Evolutionary conservation across 1,140 invertebrate species (phyloP).

Genomic region (Coelopa frigida): DNA sequence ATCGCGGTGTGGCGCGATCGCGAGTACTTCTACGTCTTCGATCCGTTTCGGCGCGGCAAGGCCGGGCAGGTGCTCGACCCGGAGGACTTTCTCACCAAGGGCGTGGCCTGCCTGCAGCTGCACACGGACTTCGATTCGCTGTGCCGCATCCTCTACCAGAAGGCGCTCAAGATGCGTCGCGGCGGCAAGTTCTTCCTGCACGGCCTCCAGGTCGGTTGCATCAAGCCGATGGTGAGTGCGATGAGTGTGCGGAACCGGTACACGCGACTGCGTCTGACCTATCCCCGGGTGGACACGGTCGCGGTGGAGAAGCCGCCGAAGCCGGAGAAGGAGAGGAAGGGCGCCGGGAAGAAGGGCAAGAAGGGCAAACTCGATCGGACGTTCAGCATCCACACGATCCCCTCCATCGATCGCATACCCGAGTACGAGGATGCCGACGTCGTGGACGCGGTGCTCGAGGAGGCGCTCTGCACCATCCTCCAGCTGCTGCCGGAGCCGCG

Average conservation of each 20-base stretch:
- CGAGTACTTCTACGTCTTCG: slow-evolving; percentile 47
- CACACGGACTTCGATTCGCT: slow-evolving; percentile 39
- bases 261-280: slow-evolving; percentile 24
- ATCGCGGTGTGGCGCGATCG: slow-evolving; percentile 46
- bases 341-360: slow-evolving; percentile 12
- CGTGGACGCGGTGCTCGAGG: slow-evolving; percentile 20
- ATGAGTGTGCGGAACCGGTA: slow-evolving; percentile 26
- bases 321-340: slow-evolving; percentile 4
- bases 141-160: slow-evolving; percentile 25
- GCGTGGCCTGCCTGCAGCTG: slow-evolving; percentile 32
- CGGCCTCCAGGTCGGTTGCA: slow-evolving; percentile 31
- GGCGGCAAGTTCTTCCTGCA: slow-evolving; percentile 42
- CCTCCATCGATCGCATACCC: slow-evolving; percentile 32
- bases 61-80: slow-evolving; percentile 33
- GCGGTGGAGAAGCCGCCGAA: too few relatives aligned
- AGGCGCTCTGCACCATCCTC: slow-evolving; percentile 28
- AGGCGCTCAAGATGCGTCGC: slow-evolving; percentile 35
- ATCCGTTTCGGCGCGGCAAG: slow-evolving; percentile 42
- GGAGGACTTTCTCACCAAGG: slow-evolving; percentile 33
- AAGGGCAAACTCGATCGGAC: slow-evolving; percentile 20
- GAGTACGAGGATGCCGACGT: slow-evolving; percentile 20
- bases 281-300: slow-evolving; percentile 20
- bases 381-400: slow-evolving; percentile 31
- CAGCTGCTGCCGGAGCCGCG: slow-evolving; percentile 19
- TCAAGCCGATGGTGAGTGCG: slow-evolving; percentile 29